Conservation (phyloP, 2,888 invertebrate species). For the Drosophila hamatofila region DNA sequence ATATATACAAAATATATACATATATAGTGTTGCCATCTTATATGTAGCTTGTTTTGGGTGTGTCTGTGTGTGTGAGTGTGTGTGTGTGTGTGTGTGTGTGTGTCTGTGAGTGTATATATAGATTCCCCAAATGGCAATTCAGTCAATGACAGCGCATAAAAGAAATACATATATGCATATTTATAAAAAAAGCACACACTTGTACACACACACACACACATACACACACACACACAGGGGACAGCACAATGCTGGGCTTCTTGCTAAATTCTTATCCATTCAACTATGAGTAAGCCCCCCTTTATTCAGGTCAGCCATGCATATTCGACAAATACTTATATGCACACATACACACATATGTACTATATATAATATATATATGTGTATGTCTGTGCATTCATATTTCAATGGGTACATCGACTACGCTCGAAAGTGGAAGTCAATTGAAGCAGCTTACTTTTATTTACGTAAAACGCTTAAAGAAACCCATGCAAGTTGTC, state of each 20-base stretch:
- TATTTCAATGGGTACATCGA: slow-evolving; percentile 42
- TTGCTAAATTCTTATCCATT: slow-evolving; percentile 64
- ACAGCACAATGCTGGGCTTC: slow-evolving; percentile 24
- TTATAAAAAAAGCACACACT: slow-evolving; percentile 1
- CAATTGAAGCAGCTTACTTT: slow-evolving; percentile 72
- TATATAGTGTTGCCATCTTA: no score
- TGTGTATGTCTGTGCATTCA: slow-evolving; percentile 3
- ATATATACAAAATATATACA: no score
- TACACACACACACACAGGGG: slow-evolving; percentile 1
- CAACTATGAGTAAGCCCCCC: slow-evolving; percentile 64
- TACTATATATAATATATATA: neutral
- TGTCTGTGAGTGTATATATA: slow-evolving; percentile 12
- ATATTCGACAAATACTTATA: slow-evolving; percentile 16
- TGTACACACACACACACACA: neutral
- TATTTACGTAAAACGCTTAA: slow-evolving; percentile 50
- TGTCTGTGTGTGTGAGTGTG: no score
- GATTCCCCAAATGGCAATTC: slow-evolving; percentile 85
- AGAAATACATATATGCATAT: slow-evolving; percentile 25
- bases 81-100: slow-evolving; percentile 5
- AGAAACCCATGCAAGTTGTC: slow-evolving; percentile 27
- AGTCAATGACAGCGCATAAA: slow-evolving; percentile 74
- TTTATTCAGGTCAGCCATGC: slow-evolving; percentile 68
- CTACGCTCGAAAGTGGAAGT: slow-evolving; percentile 53
- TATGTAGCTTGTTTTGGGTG: no score
- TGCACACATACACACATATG: neutral